phyloP scores from a whole-genome alignment of 2,888 invertebrate species.

The Erpobdella octoculata region DNA sequence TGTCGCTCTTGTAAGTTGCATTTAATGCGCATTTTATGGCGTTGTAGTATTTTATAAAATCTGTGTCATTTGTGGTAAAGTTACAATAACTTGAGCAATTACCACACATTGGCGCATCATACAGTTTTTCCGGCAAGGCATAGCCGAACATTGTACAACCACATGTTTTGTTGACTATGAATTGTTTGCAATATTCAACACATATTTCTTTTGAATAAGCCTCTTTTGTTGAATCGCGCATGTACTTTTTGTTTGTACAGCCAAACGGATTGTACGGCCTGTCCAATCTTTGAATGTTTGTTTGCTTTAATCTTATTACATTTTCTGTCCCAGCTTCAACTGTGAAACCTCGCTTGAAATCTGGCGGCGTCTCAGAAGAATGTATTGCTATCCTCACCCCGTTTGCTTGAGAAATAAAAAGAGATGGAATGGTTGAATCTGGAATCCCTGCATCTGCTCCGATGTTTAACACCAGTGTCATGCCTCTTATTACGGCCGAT shows the following conservation, averaged over 20 bases:
- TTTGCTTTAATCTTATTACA: not conserved
- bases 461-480: constrained; percentile 11
- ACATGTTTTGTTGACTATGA: too few species aligned
- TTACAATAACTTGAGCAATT: too few species aligned
- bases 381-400: constrained; percentile 11
- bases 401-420: not conserved
- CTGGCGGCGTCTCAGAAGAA: not conserved
- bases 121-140: too few species aligned
- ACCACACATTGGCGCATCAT: too few species aligned
- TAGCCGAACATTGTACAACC: too few species aligned
- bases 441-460: not conserved
- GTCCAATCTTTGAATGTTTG: not conserved
- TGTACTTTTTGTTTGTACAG: not conserved
- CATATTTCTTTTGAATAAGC: too few species aligned
- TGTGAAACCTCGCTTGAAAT: constrained; percentile 12
- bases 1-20: too few species aligned
- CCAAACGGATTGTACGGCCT: not conserved
- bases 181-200: too few species aligned
- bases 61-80: too few species aligned
- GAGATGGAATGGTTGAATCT: not conserved
- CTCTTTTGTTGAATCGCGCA: too few species aligned
- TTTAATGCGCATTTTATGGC: too few species aligned
- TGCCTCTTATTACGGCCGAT: not conserved
- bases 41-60: too few species aligned
- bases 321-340: constrained; percentile 21